Base-by-base conservation (phyloP, 2,888 invertebrate genomes). In the Choreutis nemorana region DNA sequence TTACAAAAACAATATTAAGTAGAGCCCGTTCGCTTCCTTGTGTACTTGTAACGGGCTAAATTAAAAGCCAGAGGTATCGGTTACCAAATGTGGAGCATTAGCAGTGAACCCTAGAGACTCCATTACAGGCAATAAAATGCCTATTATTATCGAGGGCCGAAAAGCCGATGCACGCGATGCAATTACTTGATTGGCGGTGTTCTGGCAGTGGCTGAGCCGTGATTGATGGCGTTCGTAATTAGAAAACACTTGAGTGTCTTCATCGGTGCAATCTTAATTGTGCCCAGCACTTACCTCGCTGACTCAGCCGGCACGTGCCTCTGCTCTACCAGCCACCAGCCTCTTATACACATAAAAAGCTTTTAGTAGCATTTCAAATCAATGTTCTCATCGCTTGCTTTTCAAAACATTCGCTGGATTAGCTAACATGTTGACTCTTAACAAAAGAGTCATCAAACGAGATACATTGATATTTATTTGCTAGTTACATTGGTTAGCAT, bases 161-260 rank as follows among this genome's bases (percentile, higher is more conserved):
- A 78, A 77, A 73, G 66, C 70, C 67, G 72, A 75, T 77, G 77
- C 77, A 78, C 77, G 77, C 77, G 73, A 78, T 77, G 77, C 77
- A 78, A 77, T 78, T 73, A 77, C 73, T 72, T 78, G 77, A 78
- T 77, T 78, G 75, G 73, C 64, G 66, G 70, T 68, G 72, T 64
- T 73, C 75, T 73, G 77, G 70, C 47, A 48, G 52, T 57, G 49
- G 58, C 60, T 52, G 63, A 52, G 55, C 54, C 54, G 68, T 72
- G 78, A 78, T 78, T 73, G 72, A 78, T 78, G 68, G 68, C 55
- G 68, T 61, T 65, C 73, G 67, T 77, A 77, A 78, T 78, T 78
- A 78, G 78, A 77, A 78, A 73, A 75, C 77, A 77, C 78, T 78
- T 75, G 72, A 77, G 62, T 77, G 77, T 75, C 77, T 78, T 73